phyloP scores from a whole-genome alignment of 35 echinoderm and acorn worm species.

The Holothuria glaberrima region DNA sequence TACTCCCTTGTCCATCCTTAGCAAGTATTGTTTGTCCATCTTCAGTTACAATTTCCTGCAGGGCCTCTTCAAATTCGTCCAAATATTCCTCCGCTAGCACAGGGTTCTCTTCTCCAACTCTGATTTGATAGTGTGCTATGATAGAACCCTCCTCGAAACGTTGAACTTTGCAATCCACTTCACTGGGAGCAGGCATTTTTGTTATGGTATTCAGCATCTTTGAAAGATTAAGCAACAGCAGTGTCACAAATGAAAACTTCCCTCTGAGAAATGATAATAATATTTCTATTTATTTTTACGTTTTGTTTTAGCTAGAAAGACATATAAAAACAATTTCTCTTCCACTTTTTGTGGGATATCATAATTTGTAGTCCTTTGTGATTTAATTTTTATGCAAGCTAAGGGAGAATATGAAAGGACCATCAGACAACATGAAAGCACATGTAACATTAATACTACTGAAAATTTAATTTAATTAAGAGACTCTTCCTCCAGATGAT shows the following conservation, averaged over 20 bases:
- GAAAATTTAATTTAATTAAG: too few relatives aligned
- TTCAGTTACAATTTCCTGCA: conserved; percentile 35
- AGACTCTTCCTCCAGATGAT: too few relatives aligned
- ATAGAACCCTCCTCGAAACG: background rate
- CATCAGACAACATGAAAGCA: too few relatives aligned
- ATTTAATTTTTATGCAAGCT: too few relatives aligned
- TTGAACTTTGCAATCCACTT: conserved; percentile 3
- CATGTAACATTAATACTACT: too few relatives aligned
- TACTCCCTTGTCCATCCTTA: background rate
- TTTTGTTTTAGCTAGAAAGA: too few relatives aligned
- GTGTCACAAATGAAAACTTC: background rate
- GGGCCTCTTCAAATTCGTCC: background rate
- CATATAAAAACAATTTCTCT: too few relatives aligned
- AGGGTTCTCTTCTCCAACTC: conserved; percentile 9
- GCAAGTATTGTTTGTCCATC: background rate
- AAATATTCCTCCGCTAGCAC: background rate
- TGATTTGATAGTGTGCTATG: conserved; percentile 9
- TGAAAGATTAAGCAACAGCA: background rate
- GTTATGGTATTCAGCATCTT: conserved; percentile 27
- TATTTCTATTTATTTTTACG: too few relatives aligned
- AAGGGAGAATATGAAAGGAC: too few relatives aligned
- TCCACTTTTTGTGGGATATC: too few relatives aligned
- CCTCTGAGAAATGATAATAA: too few relatives aligned
- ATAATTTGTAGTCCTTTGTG: too few relatives aligned
- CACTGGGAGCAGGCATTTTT: background rate